Evolutionary conservation across 1,140 invertebrate genomes (phyloP).

Genomic region (Hycleus phaleratus): DNA sequence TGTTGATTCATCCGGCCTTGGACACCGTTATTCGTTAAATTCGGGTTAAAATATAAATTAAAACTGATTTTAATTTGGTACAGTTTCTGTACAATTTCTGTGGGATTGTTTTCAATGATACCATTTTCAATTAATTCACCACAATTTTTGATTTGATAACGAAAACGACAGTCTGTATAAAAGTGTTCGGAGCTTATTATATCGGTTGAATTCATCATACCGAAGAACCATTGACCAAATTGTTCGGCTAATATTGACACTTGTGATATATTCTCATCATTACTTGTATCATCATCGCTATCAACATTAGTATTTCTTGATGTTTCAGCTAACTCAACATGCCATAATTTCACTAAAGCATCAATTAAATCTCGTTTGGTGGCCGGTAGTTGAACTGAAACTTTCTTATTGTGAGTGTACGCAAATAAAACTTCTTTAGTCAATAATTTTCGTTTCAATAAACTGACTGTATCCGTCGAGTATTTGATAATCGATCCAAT

Average conservation of each 20-base stretch:
- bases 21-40: slow-evolving; percentile 46
- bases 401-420: slow-evolving; percentile 41
- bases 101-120: slow-evolving; percentile 24
- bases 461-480: slow-evolving; percentile 34
- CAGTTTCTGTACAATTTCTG: slow-evolving; percentile 38
- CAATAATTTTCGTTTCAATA: slow-evolving; percentile 42
- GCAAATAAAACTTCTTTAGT: slow-evolving; percentile 43
- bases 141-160: slow-evolving; percentile 18
- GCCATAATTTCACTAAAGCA: no score
- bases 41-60: slow-evolving; percentile 53
- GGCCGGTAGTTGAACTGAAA: slow-evolving; percentile 37
- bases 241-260: slow-evolving; percentile 45
- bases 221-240: slow-evolving; percentile 56
- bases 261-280: no score
- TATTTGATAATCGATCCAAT: slow-evolving; percentile 41
- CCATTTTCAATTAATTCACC: slow-evolving; percentile 24
- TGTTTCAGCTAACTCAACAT: no score
- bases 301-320: background rate
- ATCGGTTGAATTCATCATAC: slow-evolving; percentile 45
- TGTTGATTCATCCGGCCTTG: slow-evolving; percentile 50
- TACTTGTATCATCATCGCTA: background rate
- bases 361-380: slow-evolving; percentile 43
- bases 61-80: slow-evolving; percentile 40
- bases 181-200: slow-evolving; percentile 47
- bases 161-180: slow-evolving; percentile 44